A percentile compares a stretch with the other conserved stretches of the same genome.
phyloP scores from a whole-genome alignment of 2,113 vertebrate genomes.

The Syngnathus typhle region DNA sequence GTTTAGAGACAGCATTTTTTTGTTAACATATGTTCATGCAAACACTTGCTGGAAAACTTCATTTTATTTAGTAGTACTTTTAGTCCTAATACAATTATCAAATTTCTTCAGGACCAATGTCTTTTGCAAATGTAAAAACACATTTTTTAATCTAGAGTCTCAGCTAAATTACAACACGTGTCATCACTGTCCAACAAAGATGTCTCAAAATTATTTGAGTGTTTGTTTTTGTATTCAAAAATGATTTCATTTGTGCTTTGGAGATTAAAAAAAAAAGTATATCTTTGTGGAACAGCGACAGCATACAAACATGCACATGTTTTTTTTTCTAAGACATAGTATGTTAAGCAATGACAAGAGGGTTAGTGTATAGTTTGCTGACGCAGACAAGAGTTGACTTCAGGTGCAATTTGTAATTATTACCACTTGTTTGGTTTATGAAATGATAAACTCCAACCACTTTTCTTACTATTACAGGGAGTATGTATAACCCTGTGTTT shows the following conservation, averaged over 20 bases:
- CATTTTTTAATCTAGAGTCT: not conserved
- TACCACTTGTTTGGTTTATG: not conserved
- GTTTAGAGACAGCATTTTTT: not conserved
- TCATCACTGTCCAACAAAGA: not conserved
- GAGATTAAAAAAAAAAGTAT: not conserved
- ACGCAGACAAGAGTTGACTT: conserved; percentile 46
- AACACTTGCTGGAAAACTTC: not conserved
- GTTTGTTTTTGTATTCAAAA: not conserved
- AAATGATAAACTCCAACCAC: not conserved
- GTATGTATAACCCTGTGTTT: not conserved
- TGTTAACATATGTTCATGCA: not conserved
- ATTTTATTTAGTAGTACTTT: not conserved
- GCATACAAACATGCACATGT: conserved; percentile 23
- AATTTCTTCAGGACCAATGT: not conserved
- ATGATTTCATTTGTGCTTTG: not conserved
- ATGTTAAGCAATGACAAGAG: conserved; percentile 11
- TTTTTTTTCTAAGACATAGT: not conserved
- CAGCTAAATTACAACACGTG: conserved; percentile 6
- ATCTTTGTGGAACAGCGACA: not conserved
- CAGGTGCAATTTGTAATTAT: not conserved
- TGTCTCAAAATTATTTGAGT: not conserved
- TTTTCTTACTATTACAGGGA: not conserved
- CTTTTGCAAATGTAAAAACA: conserved; percentile 3
- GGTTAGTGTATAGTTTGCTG: conserved; percentile 22
- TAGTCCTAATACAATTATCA: not conserved